phyloP scores from a whole-genome alignment of 2,888 invertebrate genomes.

The Agrochola litura region DNA sequence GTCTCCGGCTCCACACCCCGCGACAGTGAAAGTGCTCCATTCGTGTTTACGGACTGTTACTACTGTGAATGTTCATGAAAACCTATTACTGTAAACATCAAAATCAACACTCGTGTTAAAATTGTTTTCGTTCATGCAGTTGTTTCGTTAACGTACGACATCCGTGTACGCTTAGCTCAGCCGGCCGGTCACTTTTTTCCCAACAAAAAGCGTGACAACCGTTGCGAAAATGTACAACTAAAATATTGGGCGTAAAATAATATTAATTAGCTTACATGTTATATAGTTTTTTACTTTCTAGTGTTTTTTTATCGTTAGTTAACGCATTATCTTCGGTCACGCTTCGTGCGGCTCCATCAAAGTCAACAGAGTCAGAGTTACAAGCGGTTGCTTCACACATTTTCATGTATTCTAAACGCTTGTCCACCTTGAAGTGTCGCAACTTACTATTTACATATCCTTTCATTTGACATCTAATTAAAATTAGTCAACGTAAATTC shows the following conservation, averaged over 20 bases:
- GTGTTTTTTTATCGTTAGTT: constrained; percentile 75
- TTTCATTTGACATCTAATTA: constrained; percentile 68
- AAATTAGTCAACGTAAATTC: constrained; percentile 21
- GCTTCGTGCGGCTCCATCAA: constrained; percentile 78
- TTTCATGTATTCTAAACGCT: constrained; percentile 68
- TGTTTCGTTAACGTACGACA: constrained; percentile 60
- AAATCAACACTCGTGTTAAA: constrained; percentile 48
- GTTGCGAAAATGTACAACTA: constrained; percentile 65
- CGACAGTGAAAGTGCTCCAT: constrained; percentile 83
- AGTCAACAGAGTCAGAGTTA: constrained; percentile 73
- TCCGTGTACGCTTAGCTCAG: constrained; percentile 63
- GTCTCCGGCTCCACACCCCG: constrained; percentile 65
- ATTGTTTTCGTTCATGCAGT: constrained; percentile 66
- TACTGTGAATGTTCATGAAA: constrained; percentile 65
- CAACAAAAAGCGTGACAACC: constrained; percentile 47
- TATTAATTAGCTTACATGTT: constrained; percentile 54
- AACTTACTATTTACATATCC: constrained; percentile 67
- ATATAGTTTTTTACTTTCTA: constrained; percentile 74
- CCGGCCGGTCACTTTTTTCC: constrained; percentile 70
- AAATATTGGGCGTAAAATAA: constrained; percentile 39
- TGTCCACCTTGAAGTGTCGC: constrained; percentile 71
- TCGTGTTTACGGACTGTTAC: constrained; percentile 71
- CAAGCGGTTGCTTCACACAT: constrained; percentile 71
- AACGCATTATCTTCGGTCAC: constrained; percentile 80
- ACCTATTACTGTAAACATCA: constrained; percentile 48